A percentile compares a stretch with the other conserved stretches of the same genome.
These are phyloP conservation scores for Actinia equina DNA, from an alignment of 64 coral and sea anemone genomes.

Conservation along the genomic window DNA sequence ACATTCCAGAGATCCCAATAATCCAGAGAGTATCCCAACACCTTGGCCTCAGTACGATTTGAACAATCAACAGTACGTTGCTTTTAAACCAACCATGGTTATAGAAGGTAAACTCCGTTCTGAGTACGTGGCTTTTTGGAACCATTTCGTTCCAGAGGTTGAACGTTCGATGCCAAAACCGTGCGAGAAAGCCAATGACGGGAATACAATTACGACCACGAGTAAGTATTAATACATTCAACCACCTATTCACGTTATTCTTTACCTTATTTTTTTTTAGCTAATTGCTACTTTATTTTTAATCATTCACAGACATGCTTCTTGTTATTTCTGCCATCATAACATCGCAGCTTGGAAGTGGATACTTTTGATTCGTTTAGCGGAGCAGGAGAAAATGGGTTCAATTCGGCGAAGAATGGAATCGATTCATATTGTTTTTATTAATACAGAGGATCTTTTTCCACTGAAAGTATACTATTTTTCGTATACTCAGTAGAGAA, in stretches of 20 bases:
- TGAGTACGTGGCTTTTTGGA: slow-evolving; percentile 68
- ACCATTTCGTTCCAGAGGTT: background rate
- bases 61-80: slow-evolving; percentile 34
- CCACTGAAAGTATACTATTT: too few species aligned
- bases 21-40: background rate
- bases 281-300: background rate
- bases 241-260: too few species aligned
- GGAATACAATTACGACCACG: background rate
- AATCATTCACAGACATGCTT: background rate
- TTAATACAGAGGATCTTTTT: too few species aligned
- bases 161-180: background rate
- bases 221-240: background rate
- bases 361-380: background rate
- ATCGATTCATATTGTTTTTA: too few species aligned
- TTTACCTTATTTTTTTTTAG: too few species aligned
- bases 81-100: slow-evolving; percentile 27
- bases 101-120: slow-evolving; percentile 46
- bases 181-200: background rate
- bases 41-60: slow-evolving; percentile 12
- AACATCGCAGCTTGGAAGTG: too few species aligned
- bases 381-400: background rate
- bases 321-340: background rate
- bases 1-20: background rate
- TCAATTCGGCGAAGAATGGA: too few species aligned
- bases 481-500: too few species aligned